phyloP scores from a whole-genome alignment of 35 echinoderm and acorn worm species.

The Lytechinus pictus region DNA sequence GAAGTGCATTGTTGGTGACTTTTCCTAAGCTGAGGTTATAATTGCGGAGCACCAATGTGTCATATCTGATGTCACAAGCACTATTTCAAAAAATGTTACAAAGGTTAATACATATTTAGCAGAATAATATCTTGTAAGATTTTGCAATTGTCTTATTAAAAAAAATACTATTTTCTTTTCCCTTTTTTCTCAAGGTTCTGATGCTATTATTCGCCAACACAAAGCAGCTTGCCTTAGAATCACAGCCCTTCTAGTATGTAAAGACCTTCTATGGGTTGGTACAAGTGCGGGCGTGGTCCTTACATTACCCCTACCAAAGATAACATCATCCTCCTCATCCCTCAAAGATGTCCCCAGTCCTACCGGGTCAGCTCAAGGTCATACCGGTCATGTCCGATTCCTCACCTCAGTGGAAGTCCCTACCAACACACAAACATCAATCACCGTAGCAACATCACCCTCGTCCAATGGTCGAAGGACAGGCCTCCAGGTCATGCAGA shows the following conservation, averaged over 20 bases:
- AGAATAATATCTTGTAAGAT: too few species aligned
- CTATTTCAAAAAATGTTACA: too few species aligned
- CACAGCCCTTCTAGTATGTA: conserved; percentile 92
- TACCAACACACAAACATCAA: neutral
- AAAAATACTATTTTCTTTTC: neutral
- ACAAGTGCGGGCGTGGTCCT: conserved; percentile 98
- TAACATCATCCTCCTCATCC: conserved; percentile 69
- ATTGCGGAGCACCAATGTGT: too few species aligned
- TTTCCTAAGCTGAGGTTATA: too few species aligned
- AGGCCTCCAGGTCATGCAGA: conserved; percentile 22
- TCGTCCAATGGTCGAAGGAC: conserved; percentile 37
- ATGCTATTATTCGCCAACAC: conserved; percentile 99
- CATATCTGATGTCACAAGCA: too few species aligned
- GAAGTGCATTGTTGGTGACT: too few species aligned
- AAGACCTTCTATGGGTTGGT: conserved; percentile 95
- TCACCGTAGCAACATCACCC: conserved; percentile 33
- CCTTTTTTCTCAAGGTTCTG: conserved; percentile 68
- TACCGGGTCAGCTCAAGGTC: conserved; percentile 90
- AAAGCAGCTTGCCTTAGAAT: conserved; percentile 96
- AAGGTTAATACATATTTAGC: too few species aligned
- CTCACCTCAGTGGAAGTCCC: conserved; percentile 87
- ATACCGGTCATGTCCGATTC: conserved; percentile 97
- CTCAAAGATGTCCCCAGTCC: conserved; percentile 69
- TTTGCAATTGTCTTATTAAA: too few species aligned
- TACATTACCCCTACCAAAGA: conserved; percentile 93